Percentiles rank a stretch among this genome's conserved stretches.
Evolutionary conservation across 2,888 invertebrate genomes (phyloP).

Genomic region (Apodemia mormo): DNA sequence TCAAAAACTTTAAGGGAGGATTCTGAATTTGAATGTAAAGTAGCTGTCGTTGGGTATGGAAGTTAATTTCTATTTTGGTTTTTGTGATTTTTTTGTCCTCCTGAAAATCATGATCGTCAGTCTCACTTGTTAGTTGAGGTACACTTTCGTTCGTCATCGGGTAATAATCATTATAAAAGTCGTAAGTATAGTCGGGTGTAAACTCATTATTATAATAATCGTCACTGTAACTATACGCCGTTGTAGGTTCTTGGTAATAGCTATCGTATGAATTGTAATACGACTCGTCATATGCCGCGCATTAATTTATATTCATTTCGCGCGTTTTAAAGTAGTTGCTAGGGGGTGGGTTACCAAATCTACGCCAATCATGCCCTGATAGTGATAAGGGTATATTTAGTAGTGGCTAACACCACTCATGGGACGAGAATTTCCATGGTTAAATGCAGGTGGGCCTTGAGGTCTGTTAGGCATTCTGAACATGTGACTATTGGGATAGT

Average conservation of each 20-base stretch:
- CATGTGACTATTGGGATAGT: conserved; percentile 22
- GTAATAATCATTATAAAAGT: not conserved
- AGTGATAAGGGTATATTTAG: conserved; percentile 15
- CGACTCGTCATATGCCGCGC: conserved; percentile 6
- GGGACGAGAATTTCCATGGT: conserved; percentile 14
- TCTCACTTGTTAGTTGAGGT: not conserved
- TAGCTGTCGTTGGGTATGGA: conserved; percentile 28
- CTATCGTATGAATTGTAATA: conserved; percentile 17
- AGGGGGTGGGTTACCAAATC: conserved; percentile 37
- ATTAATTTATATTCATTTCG: conserved; percentile 31
- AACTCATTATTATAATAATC: not conserved
- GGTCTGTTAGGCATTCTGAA: conserved; percentile 19
- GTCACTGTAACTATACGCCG: not conserved
- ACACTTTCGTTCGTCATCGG: not conserved
- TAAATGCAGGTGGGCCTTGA: not conserved
- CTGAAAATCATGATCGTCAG: conserved; percentile 21
- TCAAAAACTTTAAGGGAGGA: not conserved
- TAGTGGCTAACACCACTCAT: conserved; percentile 31
- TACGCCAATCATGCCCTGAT: conserved; percentile 36
- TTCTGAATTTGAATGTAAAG: conserved; percentile 26
- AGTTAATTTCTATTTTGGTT: conserved; percentile 29
- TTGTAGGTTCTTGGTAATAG: not conserved
- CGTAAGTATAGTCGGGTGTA: conserved; percentile 6
- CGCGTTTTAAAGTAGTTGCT: conserved; percentile 39
- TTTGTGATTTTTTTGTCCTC: conserved; percentile 24